Conservation (phyloP, 2,888 invertebrate species). For the Acheta domesticus region DNA sequence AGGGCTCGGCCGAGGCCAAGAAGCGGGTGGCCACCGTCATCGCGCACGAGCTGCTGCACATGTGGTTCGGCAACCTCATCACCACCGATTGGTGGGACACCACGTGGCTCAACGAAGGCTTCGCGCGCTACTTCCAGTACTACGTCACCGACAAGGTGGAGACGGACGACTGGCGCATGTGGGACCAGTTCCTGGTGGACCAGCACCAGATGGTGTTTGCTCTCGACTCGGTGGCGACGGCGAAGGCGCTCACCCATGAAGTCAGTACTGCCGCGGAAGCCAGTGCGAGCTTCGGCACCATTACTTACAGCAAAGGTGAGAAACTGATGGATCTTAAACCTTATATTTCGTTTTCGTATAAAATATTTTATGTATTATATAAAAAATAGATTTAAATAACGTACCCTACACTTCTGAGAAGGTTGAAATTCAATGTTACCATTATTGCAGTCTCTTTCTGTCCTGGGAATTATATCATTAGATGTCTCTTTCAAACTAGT, state of each 20-base stretch:
- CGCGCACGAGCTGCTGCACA: constrained; percentile 51
- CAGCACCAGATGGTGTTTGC: constrained; percentile 29
- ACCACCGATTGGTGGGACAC: constrained; percentile 38
- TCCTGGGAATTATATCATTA: too few relatives aligned
- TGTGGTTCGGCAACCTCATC: constrained; percentile 44
- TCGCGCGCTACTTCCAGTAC: constrained; percentile 50
- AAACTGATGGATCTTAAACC: neutral
- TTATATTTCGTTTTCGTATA: neutral
- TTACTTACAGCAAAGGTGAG: constrained; percentile 32
- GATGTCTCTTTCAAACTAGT: too few relatives aligned
- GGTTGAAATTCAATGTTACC: too few relatives aligned
- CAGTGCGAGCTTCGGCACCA: constrained; percentile 29
- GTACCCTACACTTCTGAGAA: too few relatives aligned
- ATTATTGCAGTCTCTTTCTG: too few relatives aligned
- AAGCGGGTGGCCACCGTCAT: constrained; percentile 42
- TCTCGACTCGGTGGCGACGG: constrained; percentile 27
- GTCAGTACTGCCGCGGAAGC: constrained; percentile 42
- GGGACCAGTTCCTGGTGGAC: constrained; percentile 31
- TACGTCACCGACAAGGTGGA: constrained; percentile 40
- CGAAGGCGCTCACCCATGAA: constrained; percentile 31
- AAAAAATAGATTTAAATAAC: neutral
- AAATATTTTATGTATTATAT: neutral
- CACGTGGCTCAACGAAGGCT: constrained; percentile 44
- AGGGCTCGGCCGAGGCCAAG: neutral
- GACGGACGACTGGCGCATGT: constrained; percentile 27